Conservation (phyloP, 1,140 invertebrate genomes). For the Brachionus plicatilis region DNA sequence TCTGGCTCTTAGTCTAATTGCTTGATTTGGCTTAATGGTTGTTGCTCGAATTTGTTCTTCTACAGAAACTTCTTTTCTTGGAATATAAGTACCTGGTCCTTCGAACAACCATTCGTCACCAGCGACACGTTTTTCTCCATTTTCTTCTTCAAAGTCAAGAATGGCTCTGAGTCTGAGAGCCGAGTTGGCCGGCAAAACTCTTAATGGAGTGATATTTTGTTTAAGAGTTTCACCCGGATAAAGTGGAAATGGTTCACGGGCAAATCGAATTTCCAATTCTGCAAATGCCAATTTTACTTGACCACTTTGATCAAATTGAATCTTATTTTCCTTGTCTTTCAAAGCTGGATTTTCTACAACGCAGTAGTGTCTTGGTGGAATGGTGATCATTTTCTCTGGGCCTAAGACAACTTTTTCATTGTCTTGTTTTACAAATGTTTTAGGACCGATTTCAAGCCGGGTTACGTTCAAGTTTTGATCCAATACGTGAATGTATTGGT, state of each 20-base stretch:
- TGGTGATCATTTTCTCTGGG: conserved; percentile 47
- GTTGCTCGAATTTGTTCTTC: conserved; percentile 54
- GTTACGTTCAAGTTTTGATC: conserved; percentile 60
- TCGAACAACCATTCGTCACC: conserved; percentile 41
- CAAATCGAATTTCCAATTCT: conserved; percentile 58
- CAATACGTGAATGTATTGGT: conserved; percentile 59
- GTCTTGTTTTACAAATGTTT: conserved; percentile 59
- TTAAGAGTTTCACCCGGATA: conserved; percentile 57
- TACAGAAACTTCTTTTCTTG: conserved; percentile 57
- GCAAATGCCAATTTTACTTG: conserved; percentile 57
- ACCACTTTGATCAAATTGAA: conserved; percentile 52
- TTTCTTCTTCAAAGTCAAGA: conserved; percentile 38
- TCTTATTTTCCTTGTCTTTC: conserved; percentile 49
- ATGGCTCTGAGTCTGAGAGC: conserved; percentile 33
- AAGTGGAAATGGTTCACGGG: conserved; percentile 58
- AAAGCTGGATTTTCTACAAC: conserved; percentile 57
- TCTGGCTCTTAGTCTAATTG: conserved; percentile 55
- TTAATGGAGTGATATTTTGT: conserved; percentile 25
- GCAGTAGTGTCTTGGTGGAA: conserved; percentile 49
- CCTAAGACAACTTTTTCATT: conserved; percentile 58
- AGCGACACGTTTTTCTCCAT: not conserved
- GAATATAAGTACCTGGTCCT: conserved; percentile 43
- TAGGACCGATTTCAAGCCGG: conserved; percentile 57
- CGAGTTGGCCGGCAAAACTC: conserved; percentile 11
- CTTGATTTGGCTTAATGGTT: conserved; percentile 57